Conservation (phyloP, 1,140 invertebrate species). For the Forficula auricularia region DNA sequence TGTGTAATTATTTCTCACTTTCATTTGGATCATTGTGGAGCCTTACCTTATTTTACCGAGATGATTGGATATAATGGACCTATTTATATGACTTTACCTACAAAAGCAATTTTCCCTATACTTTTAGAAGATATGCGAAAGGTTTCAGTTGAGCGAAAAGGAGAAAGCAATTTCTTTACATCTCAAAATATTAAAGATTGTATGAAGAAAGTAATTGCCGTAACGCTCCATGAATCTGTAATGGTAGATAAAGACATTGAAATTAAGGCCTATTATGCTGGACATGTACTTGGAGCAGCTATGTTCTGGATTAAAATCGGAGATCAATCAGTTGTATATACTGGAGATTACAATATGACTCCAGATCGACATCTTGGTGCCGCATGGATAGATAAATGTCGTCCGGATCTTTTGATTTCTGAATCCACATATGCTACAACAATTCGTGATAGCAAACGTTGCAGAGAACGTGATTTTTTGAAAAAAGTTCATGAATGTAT, state of each 20-base stretch:
- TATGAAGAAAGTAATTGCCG: constrained; percentile 97
- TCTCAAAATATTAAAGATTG: constrained; percentile 98
- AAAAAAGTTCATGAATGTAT: constrained; percentile 94
- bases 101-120: constrained; percentile 98
- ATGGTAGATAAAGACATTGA: constrained; percentile 94
- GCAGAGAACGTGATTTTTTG: constrained; percentile 89
- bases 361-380: constrained; percentile 96
- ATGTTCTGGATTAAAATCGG: constrained; percentile 98
- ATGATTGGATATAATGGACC: constrained; percentile 95
- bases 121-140: constrained; percentile 80
- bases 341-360: constrained; percentile 99
- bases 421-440: constrained; percentile 99
- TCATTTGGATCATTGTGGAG: constrained; percentile 97
- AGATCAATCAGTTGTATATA: constrained; percentile 94
- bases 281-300: constrained; percentile 95
- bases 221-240: constrained; percentile 92
- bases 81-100: constrained; percentile 99
- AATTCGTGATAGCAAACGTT: constrained; percentile 94
- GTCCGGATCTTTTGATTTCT: constrained; percentile 90
- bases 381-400: constrained; percentile 96
- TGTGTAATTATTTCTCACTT: constrained; percentile 99
- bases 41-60: constrained; percentile 95
- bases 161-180: constrained; percentile 97
- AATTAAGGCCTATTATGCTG: constrained; percentile 99
- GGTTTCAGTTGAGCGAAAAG: constrained; percentile 91